Conservation (phyloP, 1,140 invertebrate genomes). For the Drosophila kurseongensis region DNA sequence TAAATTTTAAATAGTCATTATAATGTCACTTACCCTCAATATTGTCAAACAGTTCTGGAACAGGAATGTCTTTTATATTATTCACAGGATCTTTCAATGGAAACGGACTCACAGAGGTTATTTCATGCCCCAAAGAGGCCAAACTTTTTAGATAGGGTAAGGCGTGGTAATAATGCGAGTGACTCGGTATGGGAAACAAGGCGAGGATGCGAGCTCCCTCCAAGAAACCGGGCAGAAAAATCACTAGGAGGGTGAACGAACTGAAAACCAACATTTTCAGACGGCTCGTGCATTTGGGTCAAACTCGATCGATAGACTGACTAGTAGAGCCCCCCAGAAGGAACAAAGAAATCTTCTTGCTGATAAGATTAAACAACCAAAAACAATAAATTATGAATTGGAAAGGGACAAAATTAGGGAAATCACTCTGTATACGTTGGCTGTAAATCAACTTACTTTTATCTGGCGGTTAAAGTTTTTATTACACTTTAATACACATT, state of each 20-base stretch:
- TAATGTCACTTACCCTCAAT: slow-evolving; percentile 9
- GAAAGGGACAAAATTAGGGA: not conserved
- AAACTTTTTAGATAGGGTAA: slow-evolving; percentile 22
- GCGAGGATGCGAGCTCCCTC: slow-evolving; percentile 22
- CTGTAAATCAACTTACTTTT: slow-evolving; percentile 14
- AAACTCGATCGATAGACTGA: slow-evolving; percentile 1
- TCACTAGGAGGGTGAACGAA: not conserved
- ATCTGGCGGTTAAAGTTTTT: not conserved
- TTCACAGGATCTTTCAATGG: not conserved
- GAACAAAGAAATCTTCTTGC: not conserved
- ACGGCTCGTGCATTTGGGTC: not conserved
- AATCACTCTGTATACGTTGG: slow-evolving; percentile 4
- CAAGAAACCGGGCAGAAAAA: slow-evolving; percentile 4
- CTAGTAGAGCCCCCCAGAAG: no score
- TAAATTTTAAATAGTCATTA: no score
- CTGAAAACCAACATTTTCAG: slow-evolving; percentile 1
- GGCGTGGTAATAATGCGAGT: slow-evolving; percentile 15
- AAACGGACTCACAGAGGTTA: slow-evolving; percentile 19
- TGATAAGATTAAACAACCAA: slow-evolving; percentile 14
- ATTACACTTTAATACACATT: no score
- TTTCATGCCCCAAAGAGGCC: slow-evolving; percentile 23
- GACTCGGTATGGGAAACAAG: slow-evolving; percentile 21
- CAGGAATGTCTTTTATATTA: slow-evolving; percentile 15
- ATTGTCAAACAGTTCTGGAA: slow-evolving; percentile 10
- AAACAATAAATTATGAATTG: slow-evolving; percentile 2